phyloP scores from a whole-genome alignment of 2,888 invertebrate species.

The Hydrotaea diabolus region DNA sequence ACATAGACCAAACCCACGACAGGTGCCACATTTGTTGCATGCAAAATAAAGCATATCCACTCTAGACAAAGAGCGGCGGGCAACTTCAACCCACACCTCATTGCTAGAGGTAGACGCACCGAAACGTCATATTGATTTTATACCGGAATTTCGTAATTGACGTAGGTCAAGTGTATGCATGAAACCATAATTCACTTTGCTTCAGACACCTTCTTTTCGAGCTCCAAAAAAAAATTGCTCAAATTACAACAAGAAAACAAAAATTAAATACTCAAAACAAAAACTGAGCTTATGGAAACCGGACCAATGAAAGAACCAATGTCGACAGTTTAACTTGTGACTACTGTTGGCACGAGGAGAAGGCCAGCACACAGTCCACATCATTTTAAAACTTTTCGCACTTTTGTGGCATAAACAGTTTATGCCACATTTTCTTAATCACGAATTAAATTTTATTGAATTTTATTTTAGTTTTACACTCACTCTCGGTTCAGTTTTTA shows the following conservation, averaged over 20 bases:
- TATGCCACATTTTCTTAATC: slow-evolving; percentile 8
- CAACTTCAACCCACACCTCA: background rate
- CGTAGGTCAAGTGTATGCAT: slow-evolving; percentile 68
- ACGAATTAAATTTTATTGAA: background rate
- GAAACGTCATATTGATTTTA: slow-evolving; percentile 56
- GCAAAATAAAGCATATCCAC: slow-evolving; percentile 34
- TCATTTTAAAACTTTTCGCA: slow-evolving; percentile 12
- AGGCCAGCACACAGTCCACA: background rate
- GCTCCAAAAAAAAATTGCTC: slow-evolving; percentile 17
- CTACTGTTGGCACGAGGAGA: slow-evolving; percentile 2
- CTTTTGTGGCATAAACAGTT: slow-evolving; percentile 10
- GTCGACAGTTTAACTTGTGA: background rate
- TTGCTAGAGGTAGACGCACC: too few relatives aligned
- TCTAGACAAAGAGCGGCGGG: background rate
- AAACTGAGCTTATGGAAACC: background rate
- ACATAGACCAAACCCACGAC: background rate
- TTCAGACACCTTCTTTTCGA: slow-evolving; percentile 48
- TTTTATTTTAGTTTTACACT: slow-evolving; percentile 9
- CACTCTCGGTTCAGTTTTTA: background rate
- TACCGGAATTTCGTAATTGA: slow-evolving; percentile 58
- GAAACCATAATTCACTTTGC: background rate
- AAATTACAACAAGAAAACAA: slow-evolving; percentile 5
- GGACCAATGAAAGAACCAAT: background rate
- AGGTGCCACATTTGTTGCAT: slow-evolving; percentile 56
- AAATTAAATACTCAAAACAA: background rate